Evolutionary conservation across 2,888 invertebrate species (phyloP).

Genomic region (Leptinotarsa tumamoca): DNA sequence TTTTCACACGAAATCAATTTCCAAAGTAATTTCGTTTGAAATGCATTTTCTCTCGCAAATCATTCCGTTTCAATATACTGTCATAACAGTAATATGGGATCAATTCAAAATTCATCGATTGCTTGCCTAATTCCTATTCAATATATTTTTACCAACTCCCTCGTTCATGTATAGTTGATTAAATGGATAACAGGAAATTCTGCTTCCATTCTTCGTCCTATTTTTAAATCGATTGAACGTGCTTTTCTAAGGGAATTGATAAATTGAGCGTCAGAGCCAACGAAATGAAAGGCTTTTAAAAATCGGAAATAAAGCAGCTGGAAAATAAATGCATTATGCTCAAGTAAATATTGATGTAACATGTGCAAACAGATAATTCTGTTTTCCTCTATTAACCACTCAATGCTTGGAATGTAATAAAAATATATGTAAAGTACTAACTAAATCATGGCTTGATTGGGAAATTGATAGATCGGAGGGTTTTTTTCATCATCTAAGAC

Average conservation of each 20-base stretch:
- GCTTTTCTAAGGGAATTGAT: constrained; percentile 23
- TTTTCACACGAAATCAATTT: too few species aligned
- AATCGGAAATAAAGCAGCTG: constrained; percentile 27
- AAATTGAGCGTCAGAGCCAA: constrained; percentile 24
- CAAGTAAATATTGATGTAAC: constrained; percentile 16
- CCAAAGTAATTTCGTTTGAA: too few species aligned
- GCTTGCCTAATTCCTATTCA: neutral
- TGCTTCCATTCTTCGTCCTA: constrained; percentile 14
- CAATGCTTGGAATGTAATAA: constrained; percentile 5
- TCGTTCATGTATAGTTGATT: neutral
- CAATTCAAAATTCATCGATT: neutral
- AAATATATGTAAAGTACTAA: neutral
- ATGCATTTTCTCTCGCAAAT: too few species aligned
- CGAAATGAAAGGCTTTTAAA: constrained; percentile 22
- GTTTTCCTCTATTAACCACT: constrained; percentile 5
- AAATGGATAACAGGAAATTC: neutral
- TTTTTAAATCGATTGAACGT: constrained; percentile 26
- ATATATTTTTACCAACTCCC: neutral
- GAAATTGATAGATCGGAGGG: too few species aligned
- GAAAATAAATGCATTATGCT: constrained; percentile 25
- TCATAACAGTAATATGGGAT: too few species aligned
- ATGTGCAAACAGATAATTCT: neutral
- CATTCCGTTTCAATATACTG: too few species aligned
- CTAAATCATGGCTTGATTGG: neutral
- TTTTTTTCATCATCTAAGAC: too few species aligned